These are phyloP conservation scores for Hypomecis punctinalis DNA, from an alignment of 2,888 invertebrate species.

Conservation along the genomic window DNA sequence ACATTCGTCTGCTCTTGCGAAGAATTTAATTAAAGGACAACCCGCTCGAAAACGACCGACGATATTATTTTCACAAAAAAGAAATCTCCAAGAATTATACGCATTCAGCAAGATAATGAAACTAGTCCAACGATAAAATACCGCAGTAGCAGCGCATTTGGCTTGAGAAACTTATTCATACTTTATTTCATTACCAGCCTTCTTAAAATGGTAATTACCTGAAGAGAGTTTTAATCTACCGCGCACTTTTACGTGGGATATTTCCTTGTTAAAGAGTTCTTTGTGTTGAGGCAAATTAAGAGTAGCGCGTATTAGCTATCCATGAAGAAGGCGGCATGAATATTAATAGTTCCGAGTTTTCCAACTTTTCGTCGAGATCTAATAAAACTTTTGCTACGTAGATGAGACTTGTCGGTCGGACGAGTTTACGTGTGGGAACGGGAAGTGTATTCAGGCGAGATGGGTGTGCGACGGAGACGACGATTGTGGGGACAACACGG, in stretches of 20 bases:
- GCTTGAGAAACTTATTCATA: conserved; percentile 39
- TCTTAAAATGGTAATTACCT: conserved; percentile 53
- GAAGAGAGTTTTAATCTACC: conserved; percentile 56
- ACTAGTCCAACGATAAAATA: conserved; percentile 44
- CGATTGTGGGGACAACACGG: conserved; percentile 94
- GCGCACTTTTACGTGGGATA: conserved; percentile 47
- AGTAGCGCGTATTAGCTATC: conserved; percentile 29
- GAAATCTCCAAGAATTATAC: conserved; percentile 45
- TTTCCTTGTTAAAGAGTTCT: conserved; percentile 54
- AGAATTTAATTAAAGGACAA: conserved; percentile 65
- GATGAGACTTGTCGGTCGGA: conserved; percentile 96
- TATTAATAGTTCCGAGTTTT: conserved; percentile 19
- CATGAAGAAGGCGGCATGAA: conserved; percentile 28
- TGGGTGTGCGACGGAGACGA: conserved; percentile 96
- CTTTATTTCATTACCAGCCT: conserved; percentile 45
- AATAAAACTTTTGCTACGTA: conserved; percentile 58
- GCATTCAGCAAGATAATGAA: conserved; percentile 44
- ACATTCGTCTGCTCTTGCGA: conserved; percentile 41
- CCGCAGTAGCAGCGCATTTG: conserved; percentile 34
- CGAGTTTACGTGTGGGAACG: conserved; percentile 96
- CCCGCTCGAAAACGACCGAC: conserved; percentile 42
- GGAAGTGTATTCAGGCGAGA: conserved; percentile 93
- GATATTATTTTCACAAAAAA: conserved; percentile 55
- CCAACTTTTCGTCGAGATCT: conserved; percentile 18
- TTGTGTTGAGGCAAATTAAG: conserved; percentile 46